These are phyloP conservation scores for Nerophis lumbriciformis DNA, from an alignment of 2,113 vertebrate genomes.

Conservation along the genomic window DNA sequence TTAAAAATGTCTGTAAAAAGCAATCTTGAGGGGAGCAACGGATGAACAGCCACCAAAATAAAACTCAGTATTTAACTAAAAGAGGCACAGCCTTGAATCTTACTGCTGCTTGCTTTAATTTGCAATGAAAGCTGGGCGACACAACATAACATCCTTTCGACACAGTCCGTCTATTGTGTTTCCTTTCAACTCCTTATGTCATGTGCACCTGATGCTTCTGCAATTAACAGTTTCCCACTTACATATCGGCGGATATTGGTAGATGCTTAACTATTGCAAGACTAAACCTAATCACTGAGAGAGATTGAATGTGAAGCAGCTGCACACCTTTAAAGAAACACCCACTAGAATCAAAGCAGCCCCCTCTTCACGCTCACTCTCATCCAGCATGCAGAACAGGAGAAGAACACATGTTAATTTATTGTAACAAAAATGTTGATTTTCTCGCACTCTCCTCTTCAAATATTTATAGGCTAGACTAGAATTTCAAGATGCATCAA, in stretches of 20 bases:
- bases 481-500: constrained; percentile 75
- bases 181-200: background rate
- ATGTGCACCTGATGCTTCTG: background rate
- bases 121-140: background rate
- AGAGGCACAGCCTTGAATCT: background rate
- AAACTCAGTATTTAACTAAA: background rate
- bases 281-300: constrained; percentile 11
- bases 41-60: background rate
- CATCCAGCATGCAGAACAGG: constrained; percentile 75
- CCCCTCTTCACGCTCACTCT: constrained; percentile 48
- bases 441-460: constrained; percentile 76
- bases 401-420: constrained; percentile 81
- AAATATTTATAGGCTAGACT: constrained; percentile 79
- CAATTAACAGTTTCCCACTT: background rate
- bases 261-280: constrained; percentile 1
- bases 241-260: background rate
- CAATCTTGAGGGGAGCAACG: constrained; percentile 1
- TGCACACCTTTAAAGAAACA: constrained; percentile 38
- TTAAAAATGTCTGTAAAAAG: constrained; percentile 6
- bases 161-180: background rate
- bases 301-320: constrained; percentile 45
- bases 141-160: background rate
- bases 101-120: background rate
- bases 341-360: constrained; percentile 45
- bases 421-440: constrained; percentile 84